Base-by-base conservation (phyloP, 2,888 invertebrate genomes). In the Gnatocerus cornutus region DNA sequence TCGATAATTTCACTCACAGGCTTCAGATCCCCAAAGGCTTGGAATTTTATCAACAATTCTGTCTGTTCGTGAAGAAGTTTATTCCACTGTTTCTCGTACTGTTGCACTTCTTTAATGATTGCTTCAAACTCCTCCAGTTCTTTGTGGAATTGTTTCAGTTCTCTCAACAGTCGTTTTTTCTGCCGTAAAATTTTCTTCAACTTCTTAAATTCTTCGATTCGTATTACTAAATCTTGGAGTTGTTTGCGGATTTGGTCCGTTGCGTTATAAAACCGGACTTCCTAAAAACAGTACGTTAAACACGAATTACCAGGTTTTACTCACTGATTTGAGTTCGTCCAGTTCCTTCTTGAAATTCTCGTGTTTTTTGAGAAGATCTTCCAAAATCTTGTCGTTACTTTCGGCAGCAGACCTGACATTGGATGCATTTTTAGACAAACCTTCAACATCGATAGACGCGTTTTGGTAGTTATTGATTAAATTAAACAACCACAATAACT, bases 401-500 rank as follows among this genome's bases (percentile, higher is more conserved):
- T 29, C 7, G 5, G 29, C 29, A 29, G 29, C 29, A 29, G 7
- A 46, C 16, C 46, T 43, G 10, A 21, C 4, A 10, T 10, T 43
- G 3, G 43, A 43, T 7, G 55, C 55, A n/a, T 55, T 55, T 14
- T 39, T 37, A 37, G 9, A 41, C 12, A 56, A 16, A n/a, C 13
- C 41, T 12, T 43, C 29, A 6, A 27, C 13, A 16, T 41, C 56
- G 41, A 43, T 3, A 29, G 56, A 43, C 0, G 29, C 43, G 14
- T 43, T 56, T 7, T 43, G 7, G 10, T 43, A 56, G 21, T 56
- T 41, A 27, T 41, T 56, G 10, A 56, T 21, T 6, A 43, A 2
- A 12, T 21, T 27, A 12, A 56, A 43, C 6, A 56, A 56, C 9
- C 21, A 41, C n/a, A 41, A 9, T 43, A 56, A 43, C 6, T 56